Evolutionary conservation across 2,797 vertebrate genomes (phyloP), one percentile per base, ranked within the genome.

Genomic region (Myotis findleyi): DNA sequence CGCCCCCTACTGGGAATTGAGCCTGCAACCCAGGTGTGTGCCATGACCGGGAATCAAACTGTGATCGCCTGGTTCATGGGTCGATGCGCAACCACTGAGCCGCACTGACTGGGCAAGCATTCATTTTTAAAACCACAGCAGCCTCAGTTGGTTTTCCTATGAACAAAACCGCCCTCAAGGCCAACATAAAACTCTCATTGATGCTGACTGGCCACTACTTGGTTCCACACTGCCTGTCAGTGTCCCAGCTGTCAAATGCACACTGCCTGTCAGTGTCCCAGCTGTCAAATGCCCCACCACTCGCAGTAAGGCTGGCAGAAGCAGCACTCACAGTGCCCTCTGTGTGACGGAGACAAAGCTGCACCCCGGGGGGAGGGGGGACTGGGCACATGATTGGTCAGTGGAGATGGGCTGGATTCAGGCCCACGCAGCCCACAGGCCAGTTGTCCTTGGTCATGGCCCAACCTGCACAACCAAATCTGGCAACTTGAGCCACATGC

Each of bases 121-220:
- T 88, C 27, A 18, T 69, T 96, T 94, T 80, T 44, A 91, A 94
- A 91, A 79, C 9, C 62, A 73, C 73, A 57, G 21, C 21, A 55
- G 25, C 59, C 80, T 72, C 6, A 5, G n/a, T 2, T 57, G 75
- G 21, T 71, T 76, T 96, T 95, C 66, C 68, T 76, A 20, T 69
- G 49, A 62, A 94, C n/a, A 69, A 79, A 89, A 59, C 82, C 3
- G 1, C 79, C 3, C 57, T 75, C 59, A 17, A 69, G 44, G n/a
- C 6, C n/a, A 10, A 64, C 10, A 17, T 49, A 49, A 88, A 47
- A 82, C 27, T 36, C 57, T 83, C 47, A 38, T 2, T 36, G 64
- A 76, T 17, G 11, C 27, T 51, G 69, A 44, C 41, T 69, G 57
- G 76, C 23, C 7, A 3, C 62, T 20, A 2, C 6, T 47, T 38